These are phyloP conservation scores for Lamproptera curius DNA, from an alignment of 2,888 invertebrate genomes.

Conservation along the genomic window DNA sequence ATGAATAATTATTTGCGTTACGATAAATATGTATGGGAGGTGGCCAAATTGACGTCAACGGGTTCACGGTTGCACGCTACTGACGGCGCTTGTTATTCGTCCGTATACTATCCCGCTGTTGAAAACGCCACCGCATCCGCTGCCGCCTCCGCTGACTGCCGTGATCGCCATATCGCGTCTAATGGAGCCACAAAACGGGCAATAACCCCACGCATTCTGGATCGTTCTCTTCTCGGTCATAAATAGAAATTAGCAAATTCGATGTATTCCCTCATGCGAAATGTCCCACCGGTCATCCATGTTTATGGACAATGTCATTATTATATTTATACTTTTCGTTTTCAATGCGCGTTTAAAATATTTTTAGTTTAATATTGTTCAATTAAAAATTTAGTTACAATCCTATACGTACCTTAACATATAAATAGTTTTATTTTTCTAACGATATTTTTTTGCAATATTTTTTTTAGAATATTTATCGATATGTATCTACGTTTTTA, in stretches of 20 bases:
- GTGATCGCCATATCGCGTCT: neutral
- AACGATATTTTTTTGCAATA: too few relatives aligned
- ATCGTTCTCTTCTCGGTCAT: constrained; percentile 27
- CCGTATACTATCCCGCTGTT: neutral
- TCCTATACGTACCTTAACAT: too few relatives aligned
- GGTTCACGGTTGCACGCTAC: constrained; percentile 23
- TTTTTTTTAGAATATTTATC: too few relatives aligned
- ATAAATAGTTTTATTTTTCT: too few relatives aligned
- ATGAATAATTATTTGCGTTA: constrained; percentile 34
- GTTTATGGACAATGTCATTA: constrained; percentile 5
- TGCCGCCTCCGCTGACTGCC: neutral
- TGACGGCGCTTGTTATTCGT: constrained; percentile 5
- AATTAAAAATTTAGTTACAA: too few relatives aligned
- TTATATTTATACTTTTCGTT: constrained; percentile 9
- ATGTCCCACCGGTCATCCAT: too few relatives aligned
- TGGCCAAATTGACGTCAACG: constrained; percentile 38
- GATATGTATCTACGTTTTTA: too few relatives aligned
- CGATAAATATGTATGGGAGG: constrained; percentile 35
- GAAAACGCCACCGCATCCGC: neutral
- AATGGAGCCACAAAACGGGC: constrained; percentile 28
- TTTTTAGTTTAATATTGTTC: neutral
- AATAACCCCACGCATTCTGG: constrained; percentile 36
- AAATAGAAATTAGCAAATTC: constrained; percentile 29
- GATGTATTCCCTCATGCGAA: constrained; percentile 29
- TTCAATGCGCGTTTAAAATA: constrained; percentile 3